Percentiles rank a stretch among this genome's conserved stretches.
These are phyloP conservation scores for Cecropterus lyciades DNA, from an alignment of 1,140 invertebrate species.

Conservation along the genomic window DNA sequence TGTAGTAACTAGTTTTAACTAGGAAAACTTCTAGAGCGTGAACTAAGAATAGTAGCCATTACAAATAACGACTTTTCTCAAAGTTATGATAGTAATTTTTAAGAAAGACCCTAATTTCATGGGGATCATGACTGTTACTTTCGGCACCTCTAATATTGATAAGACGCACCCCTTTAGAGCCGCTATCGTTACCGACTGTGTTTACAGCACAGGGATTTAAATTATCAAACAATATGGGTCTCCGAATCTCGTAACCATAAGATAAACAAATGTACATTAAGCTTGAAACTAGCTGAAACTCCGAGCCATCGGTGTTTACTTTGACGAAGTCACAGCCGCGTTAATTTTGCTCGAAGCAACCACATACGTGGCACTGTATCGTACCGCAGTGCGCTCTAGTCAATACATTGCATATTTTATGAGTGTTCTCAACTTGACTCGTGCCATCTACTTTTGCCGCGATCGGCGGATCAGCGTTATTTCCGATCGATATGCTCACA, in stretches of 20 bases:
- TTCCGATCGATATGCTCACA: constrained; percentile 31
- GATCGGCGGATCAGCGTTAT: constrained; percentile 40
- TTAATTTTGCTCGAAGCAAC: constrained; percentile 59
- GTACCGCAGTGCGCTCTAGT: constrained; percentile 69
- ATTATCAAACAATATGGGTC: constrained; percentile 48
- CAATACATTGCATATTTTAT: constrained; percentile 79
- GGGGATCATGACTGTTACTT: constrained; percentile 15
- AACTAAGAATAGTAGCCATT: no score
- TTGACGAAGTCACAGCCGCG: constrained; percentile 66
- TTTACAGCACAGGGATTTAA: constrained; percentile 24
- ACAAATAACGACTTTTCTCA: no score
- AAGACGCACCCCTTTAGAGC: not conserved
- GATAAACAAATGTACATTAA: constrained; percentile 63
- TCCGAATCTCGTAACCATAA: constrained; percentile 49
- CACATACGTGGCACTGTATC: constrained; percentile 54
- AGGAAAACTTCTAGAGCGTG: no score
- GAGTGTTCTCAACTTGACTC: constrained; percentile 56
- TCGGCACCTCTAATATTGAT: constrained; percentile 18
- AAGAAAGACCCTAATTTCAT: constrained; percentile 1
- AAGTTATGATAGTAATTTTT: no score
- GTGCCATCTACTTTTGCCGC: constrained; percentile 43
- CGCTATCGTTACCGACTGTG: constrained; percentile 18
- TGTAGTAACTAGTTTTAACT: no score
- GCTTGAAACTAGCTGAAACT: constrained; percentile 54
- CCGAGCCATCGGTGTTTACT: constrained; percentile 64